Conservation (phyloP, 1,140 invertebrate species). For the Scaptomyza pallida region DNA sequence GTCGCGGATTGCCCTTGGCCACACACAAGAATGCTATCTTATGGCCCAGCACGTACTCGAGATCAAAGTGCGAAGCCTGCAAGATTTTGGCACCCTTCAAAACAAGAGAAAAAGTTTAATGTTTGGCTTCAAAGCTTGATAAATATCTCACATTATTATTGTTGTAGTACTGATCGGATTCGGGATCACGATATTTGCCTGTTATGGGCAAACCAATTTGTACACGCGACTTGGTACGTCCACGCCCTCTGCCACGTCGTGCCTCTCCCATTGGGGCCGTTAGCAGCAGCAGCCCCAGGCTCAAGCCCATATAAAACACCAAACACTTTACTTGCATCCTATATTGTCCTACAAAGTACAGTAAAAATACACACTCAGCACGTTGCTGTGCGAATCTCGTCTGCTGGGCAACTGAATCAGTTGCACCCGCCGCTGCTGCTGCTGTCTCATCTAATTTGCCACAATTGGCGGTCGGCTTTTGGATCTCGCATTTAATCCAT, state of each 20-base stretch:
- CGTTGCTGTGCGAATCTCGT: conserved; percentile 74
- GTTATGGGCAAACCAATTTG: conserved; percentile 93
- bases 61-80: conserved; percentile 95
- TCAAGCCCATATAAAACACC: conserved; percentile 63
- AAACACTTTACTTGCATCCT: conserved; percentile 73
- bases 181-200: conserved; percentile 93
- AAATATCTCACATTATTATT: conserved; percentile 90
- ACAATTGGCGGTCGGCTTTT: conserved; percentile 54
- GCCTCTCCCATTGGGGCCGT: conserved; percentile 77
- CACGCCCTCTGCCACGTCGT: conserved; percentile 87
- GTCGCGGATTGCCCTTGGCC: conserved; percentile 92
- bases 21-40: conserved; percentile 96
- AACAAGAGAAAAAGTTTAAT: not conserved
- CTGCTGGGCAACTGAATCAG: conserved; percentile 57
- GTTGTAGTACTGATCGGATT: conserved; percentile 94
- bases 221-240: conserved; percentile 90
- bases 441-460: conserved; percentile 63
- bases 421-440: conserved; percentile 13
- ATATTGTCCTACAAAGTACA: not conserved
- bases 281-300: conserved; percentile 68
- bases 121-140: not conserved
- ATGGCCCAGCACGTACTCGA: conserved; percentile 95
- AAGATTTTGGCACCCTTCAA: conserved; percentile 94
- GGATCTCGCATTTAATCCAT: conserved; percentile 46
- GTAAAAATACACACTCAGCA: conserved; percentile 1